Conservation (phyloP, 2,888 invertebrate species). For the Pseudolycoriella hygida region DNA sequence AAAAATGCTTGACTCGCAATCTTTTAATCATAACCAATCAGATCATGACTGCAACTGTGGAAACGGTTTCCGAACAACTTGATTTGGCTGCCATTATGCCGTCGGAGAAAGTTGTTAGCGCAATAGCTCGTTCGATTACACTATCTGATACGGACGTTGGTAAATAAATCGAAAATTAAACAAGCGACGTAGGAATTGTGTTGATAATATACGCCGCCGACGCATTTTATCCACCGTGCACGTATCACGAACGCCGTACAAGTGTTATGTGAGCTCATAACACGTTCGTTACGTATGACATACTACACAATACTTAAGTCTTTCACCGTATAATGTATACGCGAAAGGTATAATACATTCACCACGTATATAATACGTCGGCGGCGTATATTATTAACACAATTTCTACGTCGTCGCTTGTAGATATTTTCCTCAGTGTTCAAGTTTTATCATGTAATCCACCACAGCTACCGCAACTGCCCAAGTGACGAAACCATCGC, state of each 20-base stretch:
- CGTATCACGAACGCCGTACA: too few relatives aligned
- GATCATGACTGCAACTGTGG: slow-evolving; percentile 92
- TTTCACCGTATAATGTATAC: neutral
- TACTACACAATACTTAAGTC: neutral
- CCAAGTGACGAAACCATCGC: slow-evolving; percentile 56
- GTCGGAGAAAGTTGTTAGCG: slow-evolving; percentile 52
- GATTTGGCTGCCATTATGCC: slow-evolving; percentile 79
- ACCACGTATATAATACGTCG: too few relatives aligned
- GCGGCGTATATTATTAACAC: too few relatives aligned
- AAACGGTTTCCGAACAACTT: slow-evolving; percentile 79
- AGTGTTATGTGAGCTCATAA: too few relatives aligned
- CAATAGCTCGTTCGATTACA: slow-evolving; percentile 72
- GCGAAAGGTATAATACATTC: too few relatives aligned
- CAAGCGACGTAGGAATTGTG: too few relatives aligned
- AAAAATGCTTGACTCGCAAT: neutral
- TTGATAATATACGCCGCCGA: too few relatives aligned
- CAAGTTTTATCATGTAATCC: neutral
- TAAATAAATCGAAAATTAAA: slow-evolving; percentile 35
- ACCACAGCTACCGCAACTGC: slow-evolving; percentile 42
- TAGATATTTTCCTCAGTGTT: too few relatives aligned
- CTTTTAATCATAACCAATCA: slow-evolving; percentile 22
- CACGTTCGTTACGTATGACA: too few relatives aligned
- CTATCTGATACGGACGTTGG: slow-evolving; percentile 80
- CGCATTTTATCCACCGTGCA: too few relatives aligned
- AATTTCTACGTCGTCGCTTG: too few relatives aligned